Conservation (phyloP, 2,113 vertebrate species). For the Empidonax traillii region DNA sequence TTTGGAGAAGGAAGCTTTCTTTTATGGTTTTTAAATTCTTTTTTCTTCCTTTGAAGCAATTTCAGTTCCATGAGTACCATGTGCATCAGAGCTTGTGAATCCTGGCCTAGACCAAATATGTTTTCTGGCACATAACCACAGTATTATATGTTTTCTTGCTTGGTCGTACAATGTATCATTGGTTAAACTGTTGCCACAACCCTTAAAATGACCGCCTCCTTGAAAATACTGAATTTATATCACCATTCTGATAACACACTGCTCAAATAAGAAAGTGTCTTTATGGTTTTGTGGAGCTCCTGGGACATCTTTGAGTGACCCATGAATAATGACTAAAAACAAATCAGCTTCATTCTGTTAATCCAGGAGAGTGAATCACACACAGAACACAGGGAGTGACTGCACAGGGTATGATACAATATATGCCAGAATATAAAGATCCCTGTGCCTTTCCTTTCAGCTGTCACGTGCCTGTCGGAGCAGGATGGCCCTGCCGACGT, state of each 20-base stretch:
- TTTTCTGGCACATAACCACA: not conserved
- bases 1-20: not conserved
- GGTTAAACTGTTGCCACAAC: not conserved
- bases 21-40: not conserved
- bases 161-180: not conserved
- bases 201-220: not conserved
- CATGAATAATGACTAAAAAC: not conserved
- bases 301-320: not conserved
- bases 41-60: not conserved
- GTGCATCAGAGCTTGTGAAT: not conserved
- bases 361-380: not conserved
- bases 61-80: not conserved
- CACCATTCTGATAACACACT: not conserved
- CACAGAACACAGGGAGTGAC: not conserved
- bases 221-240: not conserved
- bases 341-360: not conserved
- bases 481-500: slow-evolving; percentile 71
- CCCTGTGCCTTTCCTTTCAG: slow-evolving; percentile 66
- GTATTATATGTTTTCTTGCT: not conserved
- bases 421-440: not conserved
- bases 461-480: slow-evolving; percentile 81
- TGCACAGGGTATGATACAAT: not conserved
- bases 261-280: not conserved
- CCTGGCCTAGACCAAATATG: rapidly evolving
- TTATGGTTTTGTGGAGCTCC: not conserved